These are phyloP conservation scores for Phrynosoma platyrhinos DNA, from an alignment of 2,113 vertebrate genomes.

Conservation along the genomic window DNA sequence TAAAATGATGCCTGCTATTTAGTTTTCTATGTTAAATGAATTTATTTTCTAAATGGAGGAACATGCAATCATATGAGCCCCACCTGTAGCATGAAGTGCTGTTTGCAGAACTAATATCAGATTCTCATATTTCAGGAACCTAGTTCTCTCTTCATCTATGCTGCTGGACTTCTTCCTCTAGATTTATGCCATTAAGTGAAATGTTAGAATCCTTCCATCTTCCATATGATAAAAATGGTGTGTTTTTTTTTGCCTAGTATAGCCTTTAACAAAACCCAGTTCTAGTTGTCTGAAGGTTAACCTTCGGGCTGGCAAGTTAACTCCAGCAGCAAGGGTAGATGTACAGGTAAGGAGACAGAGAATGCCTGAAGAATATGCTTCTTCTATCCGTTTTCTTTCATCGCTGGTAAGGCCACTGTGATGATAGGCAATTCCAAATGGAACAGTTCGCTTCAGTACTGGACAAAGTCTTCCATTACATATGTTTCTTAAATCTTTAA, in stretches of 20 bases:
- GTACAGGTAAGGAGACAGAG: slow-evolving; percentile 95
- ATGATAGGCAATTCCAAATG: slow-evolving; percentile 94
- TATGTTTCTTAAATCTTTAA: slow-evolving; percentile 80
- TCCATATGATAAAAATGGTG: neutral
- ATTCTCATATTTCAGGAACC: neutral
- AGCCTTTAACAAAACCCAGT: neutral
- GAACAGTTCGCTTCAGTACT: slow-evolving; percentile 85
- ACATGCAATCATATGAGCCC: neutral
- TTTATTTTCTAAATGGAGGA: neutral
- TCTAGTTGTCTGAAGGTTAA: slow-evolving; percentile 57
- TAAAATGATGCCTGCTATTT: neutral
- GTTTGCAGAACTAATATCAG: neutral
- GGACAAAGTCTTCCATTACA: slow-evolving; percentile 87
- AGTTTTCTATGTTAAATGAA: neutral
- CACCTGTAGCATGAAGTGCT: neutral
- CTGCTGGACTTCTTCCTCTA: neutral
- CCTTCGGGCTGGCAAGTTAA: slow-evolving; percentile 97
- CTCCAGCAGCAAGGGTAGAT: slow-evolving; percentile 93
- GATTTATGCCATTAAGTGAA: neutral
- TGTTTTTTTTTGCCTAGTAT: neutral
- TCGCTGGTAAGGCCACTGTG: slow-evolving; percentile 92
- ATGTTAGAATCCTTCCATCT: neutral
- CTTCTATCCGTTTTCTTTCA: slow-evolving; percentile 91
- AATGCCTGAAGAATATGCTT: slow-evolving; percentile 87
- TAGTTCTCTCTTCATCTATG: neutral